Conservation (phyloP, 2,797 vertebrate species). For the Epinephelus coioides region DNA sequence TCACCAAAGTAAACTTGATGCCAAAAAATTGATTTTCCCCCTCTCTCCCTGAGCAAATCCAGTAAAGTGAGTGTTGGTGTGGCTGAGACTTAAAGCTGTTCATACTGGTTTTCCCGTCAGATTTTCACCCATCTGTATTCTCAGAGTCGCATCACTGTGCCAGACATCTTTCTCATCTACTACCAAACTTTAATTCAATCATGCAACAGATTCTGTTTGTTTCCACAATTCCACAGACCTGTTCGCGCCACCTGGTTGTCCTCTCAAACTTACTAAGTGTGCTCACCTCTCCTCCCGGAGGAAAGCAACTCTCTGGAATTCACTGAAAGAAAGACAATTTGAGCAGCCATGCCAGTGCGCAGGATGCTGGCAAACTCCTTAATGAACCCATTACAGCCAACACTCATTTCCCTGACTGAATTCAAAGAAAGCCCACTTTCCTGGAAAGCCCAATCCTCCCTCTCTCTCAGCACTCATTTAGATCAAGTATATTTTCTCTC, state of each 20-base stretch:
- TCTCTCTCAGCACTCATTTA: slow-evolving; percentile 63
- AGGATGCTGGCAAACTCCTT: slow-evolving; percentile 69
- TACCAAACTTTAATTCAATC: slow-evolving; percentile 20
- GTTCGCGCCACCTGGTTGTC: slow-evolving; percentile 27
- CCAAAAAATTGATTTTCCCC: not conserved
- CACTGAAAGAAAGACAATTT: slow-evolving; percentile 62
- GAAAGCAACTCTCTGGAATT: slow-evolving; percentile 59
- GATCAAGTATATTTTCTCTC: slow-evolving; percentile 56
- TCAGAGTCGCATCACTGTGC: not conserved
- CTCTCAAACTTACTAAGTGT: slow-evolving; percentile 17
- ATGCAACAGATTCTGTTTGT: slow-evolving; percentile 22
- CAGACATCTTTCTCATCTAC: slow-evolving; percentile 16
- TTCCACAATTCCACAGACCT: slow-evolving; percentile 19
- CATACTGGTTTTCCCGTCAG: not conserved
- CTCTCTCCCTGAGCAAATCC: not conserved
- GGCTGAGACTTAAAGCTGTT: not conserved
- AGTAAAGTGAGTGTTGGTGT: not conserved
- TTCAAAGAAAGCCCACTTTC: slow-evolving; percentile 67
- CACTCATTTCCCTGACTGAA: slow-evolving; percentile 69
- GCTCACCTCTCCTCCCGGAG: slow-evolving; percentile 43
- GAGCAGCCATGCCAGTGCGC: slow-evolving; percentile 40
- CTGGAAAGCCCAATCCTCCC: slow-evolving; percentile 46
- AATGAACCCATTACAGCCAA: slow-evolving; percentile 74
- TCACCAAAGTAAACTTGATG: not conserved
- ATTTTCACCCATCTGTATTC: not conserved